These are phyloP conservation scores for Pseudochaenichthys georgianus DNA, from an alignment of 2,797 vertebrate genomes.

Conservation along the genomic window DNA sequence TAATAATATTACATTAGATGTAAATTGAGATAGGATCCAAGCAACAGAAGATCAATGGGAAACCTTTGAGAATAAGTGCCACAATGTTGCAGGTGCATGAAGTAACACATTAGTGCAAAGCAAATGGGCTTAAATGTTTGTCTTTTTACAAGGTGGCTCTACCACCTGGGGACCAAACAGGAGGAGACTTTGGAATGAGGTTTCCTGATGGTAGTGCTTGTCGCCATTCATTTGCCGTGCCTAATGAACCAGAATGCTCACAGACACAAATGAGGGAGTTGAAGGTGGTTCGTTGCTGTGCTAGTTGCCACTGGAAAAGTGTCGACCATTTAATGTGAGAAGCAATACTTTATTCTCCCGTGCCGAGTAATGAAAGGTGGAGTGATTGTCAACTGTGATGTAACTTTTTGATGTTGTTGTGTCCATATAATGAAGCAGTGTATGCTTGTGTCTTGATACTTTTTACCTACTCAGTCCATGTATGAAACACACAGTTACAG, in stretches of 20 bases:
- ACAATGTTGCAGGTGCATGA: background rate
- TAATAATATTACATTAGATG: background rate
- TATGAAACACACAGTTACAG: background rate
- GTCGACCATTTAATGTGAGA: background rate
- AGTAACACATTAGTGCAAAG: background rate
- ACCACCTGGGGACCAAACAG: background rate
- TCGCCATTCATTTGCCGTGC: background rate
- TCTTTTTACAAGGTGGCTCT: background rate
- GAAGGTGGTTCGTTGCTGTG: no score
- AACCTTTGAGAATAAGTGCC: background rate
- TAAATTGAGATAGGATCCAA: background rate
- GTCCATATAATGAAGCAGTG: background rate
- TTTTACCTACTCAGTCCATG: no score
- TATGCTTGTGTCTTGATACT: background rate
- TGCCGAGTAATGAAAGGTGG: background rate
- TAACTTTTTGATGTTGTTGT: background rate
- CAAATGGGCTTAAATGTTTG: background rate
- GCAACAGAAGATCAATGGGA: background rate
- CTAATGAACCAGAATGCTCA: no score
- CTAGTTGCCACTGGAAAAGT: background rate
- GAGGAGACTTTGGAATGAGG: background rate
- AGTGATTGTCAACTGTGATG: background rate
- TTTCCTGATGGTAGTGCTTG: no score
- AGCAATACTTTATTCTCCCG: background rate
- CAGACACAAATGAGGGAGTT: background rate